Conservation (phyloP, 1,140 invertebrate species). For the Akabosia matsudoensis region DNA sequence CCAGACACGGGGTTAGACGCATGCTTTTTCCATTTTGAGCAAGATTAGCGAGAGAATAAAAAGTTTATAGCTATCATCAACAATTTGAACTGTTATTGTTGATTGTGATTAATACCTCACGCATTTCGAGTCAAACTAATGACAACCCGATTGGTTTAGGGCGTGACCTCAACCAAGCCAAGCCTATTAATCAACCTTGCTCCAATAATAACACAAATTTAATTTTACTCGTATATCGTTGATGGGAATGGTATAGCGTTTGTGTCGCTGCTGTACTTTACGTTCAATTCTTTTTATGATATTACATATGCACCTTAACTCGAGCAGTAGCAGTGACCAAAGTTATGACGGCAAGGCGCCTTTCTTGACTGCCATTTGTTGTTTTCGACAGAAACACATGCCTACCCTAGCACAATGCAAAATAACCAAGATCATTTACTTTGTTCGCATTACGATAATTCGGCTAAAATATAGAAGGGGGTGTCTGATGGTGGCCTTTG, state of each 20-base stretch:
- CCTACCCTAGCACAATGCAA: neutral
- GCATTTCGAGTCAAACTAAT: constrained; percentile 11
- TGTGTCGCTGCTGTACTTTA: neutral
- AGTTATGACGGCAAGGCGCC: no score
- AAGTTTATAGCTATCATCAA: constrained; percentile 14
- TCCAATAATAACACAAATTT: constrained; percentile 26
- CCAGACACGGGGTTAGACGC: no score
- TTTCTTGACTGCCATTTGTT: neutral
- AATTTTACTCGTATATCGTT: no score
- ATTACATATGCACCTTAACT: no score
- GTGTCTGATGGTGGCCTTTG: constrained; percentile 1
- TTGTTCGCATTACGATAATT: neutral
- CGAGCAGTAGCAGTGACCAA: no score
- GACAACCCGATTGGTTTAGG: constrained; percentile 27
- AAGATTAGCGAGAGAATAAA: constrained; percentile 16
- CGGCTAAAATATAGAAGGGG: neutral
- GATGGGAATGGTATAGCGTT: neutral
- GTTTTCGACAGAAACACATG: neutral
- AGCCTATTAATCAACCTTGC: constrained; percentile 29
- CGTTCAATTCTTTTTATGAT: neutral
- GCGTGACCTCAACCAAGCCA: constrained; percentile 19
- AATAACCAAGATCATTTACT: neutral
- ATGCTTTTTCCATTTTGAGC: neutral
- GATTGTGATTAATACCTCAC: constrained; percentile 30
- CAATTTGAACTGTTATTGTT: constrained; percentile 21